Conservation (phyloP, 35 echinoderm and acorn worm species). For the Ophioderma brevispina region DNA sequence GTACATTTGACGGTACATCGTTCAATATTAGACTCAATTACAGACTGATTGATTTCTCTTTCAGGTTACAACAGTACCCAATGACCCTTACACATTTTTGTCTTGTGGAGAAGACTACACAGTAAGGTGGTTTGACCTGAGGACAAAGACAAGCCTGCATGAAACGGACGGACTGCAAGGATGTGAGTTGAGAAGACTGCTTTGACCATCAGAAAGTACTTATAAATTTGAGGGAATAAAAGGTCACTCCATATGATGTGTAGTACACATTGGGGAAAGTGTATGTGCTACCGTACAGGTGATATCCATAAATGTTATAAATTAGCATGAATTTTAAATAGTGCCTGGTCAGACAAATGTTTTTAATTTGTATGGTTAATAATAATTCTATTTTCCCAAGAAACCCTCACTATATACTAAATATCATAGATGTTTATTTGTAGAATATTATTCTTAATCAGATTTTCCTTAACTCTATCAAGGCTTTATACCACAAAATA, state of each 20-base stretch:
- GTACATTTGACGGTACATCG: not conserved
- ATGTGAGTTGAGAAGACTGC: conserved; percentile 68
- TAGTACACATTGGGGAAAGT: not conserved
- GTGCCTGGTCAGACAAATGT: too few species aligned
- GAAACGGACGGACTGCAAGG: conserved; percentile 93
- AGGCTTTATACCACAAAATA: too few species aligned
- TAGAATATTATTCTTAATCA: too few species aligned
- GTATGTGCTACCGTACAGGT: too few species aligned
- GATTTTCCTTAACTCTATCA: too few species aligned
- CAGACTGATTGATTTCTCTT: not conserved
- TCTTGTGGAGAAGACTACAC: conserved; percentile 96
- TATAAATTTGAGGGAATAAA: too few species aligned
- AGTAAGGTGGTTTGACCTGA: conserved; percentile 92
- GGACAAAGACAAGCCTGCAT: conserved; percentile 85
- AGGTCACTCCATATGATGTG: not conserved
- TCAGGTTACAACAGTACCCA: conserved; percentile 83
- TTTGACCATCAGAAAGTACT: too few species aligned
- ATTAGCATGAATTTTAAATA: too few species aligned
- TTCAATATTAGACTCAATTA: not conserved
- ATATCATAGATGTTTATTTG: not conserved
- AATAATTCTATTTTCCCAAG: too few species aligned
- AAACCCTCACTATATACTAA: not conserved
- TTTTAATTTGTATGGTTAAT: too few species aligned
- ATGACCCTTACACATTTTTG: conserved; percentile 89
- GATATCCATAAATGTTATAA: not conserved